Percentiles rank a stretch among this genome's conserved stretches.
These are phyloP conservation scores for Charaxes varanes DNA, from an alignment of 1,140 invertebrate genomes.

Conservation along the genomic window DNA sequence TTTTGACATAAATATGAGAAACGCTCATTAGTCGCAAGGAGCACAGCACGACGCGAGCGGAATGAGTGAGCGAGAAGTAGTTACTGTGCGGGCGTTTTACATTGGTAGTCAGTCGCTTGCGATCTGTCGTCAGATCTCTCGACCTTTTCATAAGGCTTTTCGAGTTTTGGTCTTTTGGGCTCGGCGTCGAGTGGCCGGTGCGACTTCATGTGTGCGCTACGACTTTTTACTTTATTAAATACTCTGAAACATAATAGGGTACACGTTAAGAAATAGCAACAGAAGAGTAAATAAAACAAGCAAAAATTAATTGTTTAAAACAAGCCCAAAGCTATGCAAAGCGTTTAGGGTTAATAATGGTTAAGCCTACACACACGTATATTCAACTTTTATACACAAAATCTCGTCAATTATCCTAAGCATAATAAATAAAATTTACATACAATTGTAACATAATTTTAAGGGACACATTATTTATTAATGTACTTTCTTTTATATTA, in stretches of 20 bases:
- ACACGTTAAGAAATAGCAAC: slow-evolving; percentile 58
- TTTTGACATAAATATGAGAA: slow-evolving; percentile 11
- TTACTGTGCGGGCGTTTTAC: slow-evolving; percentile 51
- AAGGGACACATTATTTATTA: slow-evolving; percentile 34
- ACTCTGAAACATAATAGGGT: slow-evolving; percentile 83
- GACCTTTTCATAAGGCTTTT: slow-evolving; percentile 74
- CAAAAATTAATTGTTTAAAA: slow-evolving; percentile 34
- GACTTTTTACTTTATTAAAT: slow-evolving; percentile 97
- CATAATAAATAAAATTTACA: slow-evolving; percentile 43
- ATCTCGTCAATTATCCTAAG: slow-evolving; percentile 34
- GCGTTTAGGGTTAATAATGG: slow-evolving; percentile 44
- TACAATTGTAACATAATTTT: slow-evolving; percentile 29
- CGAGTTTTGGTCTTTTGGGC: slow-evolving; percentile 71
- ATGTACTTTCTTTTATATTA: slow-evolving; percentile 23
- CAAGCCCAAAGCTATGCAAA: slow-evolving; percentile 37
- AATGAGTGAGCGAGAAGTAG: slow-evolving; percentile 41
- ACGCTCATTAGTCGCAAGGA: slow-evolving; percentile 21
- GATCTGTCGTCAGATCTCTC: slow-evolving; percentile 63
- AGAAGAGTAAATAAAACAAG: slow-evolving; percentile 43
- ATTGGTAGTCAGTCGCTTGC: slow-evolving; percentile 60
- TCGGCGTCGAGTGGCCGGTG: slow-evolving; percentile 88
- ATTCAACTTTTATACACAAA: slow-evolving; percentile 46
- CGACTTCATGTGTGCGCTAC: slow-evolving; percentile 98
- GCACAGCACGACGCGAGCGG: slow-evolving; percentile 26
- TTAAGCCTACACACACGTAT: slow-evolving; percentile 20